Conservation (phyloP, 2,888 invertebrate genomes). For the Tenthredo scrophulariae region DNA sequence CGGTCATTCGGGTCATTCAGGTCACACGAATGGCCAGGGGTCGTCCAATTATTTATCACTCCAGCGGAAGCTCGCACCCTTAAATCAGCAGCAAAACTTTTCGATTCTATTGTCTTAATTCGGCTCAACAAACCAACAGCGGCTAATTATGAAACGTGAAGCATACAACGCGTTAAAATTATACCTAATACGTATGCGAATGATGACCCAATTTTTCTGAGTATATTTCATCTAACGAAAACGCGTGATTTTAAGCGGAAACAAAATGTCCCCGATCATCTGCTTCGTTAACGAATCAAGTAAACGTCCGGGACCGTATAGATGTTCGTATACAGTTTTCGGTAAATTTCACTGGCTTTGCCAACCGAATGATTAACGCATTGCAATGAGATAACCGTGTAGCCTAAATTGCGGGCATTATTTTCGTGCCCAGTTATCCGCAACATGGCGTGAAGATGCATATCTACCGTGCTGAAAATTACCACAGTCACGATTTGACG, state of each 20-base stretch:
- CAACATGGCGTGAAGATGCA: conserved; percentile 27
- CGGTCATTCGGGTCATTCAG: conserved; percentile 50
- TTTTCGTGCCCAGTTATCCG: conserved; percentile 35
- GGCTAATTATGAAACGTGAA: background rate
- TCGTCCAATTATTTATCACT: conserved; percentile 48
- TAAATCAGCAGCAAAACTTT: conserved; percentile 19
- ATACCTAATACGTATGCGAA: background rate
- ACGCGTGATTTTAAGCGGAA: background rate
- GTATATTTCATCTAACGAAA: background rate
- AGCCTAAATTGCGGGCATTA: conserved; percentile 14
- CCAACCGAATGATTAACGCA: conserved; percentile 36
- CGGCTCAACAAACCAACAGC: background rate
- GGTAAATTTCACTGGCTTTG: background rate
- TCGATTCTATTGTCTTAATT: background rate
- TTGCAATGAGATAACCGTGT: background rate
- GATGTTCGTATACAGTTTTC: background rate
- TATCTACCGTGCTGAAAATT: conserved; percentile 26
- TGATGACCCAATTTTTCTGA: background rate
- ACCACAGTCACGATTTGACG: conserved; percentile 27
- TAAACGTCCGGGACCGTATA: background rate
- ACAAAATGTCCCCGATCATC: no score
- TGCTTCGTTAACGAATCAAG: background rate
- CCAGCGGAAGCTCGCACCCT: background rate
- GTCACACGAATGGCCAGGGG: conserved; percentile 42
- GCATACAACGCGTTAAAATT: background rate